phyloP scores from a whole-genome alignment of 2,888 invertebrate genomes.

The Troides aeacus region DNA sequence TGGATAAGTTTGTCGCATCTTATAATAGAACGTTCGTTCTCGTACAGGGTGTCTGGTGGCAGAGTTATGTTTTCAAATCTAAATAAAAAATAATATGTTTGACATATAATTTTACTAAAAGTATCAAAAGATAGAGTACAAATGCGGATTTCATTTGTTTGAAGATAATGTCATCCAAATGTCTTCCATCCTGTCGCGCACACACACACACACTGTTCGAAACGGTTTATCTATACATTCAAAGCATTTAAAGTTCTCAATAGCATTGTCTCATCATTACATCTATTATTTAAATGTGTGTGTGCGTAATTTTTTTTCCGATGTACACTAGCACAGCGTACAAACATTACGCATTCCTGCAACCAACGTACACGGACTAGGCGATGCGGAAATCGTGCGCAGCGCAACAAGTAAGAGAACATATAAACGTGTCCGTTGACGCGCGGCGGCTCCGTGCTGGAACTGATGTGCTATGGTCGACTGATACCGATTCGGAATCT shows the following conservation, averaged over 20 bases:
- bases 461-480: no score
- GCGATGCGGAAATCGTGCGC: conserved; percentile 98
- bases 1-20: conserved; percentile 44
- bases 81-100: no score
- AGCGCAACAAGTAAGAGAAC: conserved; percentile 98
- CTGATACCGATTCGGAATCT: no score
- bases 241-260: conserved; percentile 52
- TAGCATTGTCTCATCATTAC: conserved; percentile 67
- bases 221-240: conserved; percentile 66
- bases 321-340: conserved; percentile 41
- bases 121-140: no score
- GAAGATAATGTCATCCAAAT: no score
- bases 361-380: conserved; percentile 78
- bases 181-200: no score
- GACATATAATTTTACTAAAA: no score
- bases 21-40: conserved; percentile 49
- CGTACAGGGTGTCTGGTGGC: no score
- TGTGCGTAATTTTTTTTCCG: conserved; percentile 51
- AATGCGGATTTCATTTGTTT: no score
- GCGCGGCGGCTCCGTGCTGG: conserved; percentile 90
- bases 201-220: no score
- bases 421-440: conserved; percentile 95
- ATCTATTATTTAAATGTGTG: conserved; percentile 47
- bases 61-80: no score
- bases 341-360: conserved; percentile 55